These are phyloP conservation scores for Hirundichthys speculiger DNA, from an alignment of 2,113 vertebrate species.

Conservation along the genomic window DNA sequence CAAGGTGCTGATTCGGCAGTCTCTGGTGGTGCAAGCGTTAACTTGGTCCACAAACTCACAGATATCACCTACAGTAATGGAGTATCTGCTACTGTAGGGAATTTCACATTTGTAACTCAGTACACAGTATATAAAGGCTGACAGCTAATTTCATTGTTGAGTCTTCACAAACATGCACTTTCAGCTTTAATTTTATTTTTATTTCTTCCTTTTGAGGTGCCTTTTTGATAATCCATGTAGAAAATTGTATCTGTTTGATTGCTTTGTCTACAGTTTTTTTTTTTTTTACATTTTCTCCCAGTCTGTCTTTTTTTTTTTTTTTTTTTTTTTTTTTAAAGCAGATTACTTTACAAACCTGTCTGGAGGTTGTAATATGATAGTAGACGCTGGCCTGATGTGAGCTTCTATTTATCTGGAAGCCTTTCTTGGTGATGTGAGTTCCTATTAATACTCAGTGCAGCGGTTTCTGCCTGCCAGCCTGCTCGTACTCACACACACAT, in stretches of 20 bases:
- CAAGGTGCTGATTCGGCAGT: constrained; percentile 33
- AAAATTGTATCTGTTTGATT: neutral
- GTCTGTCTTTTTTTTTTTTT: neutral
- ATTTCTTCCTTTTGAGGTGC: too few relatives aligned
- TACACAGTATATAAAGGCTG: too few relatives aligned
- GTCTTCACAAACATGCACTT: too few relatives aligned
- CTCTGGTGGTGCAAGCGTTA: neutral
- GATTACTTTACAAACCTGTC: constrained; percentile 21
- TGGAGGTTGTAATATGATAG: constrained; percentile 40
- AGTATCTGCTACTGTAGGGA: neutral
- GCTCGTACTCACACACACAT: neutral
- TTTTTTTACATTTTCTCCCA: neutral
- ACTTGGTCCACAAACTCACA: constrained; percentile 4
- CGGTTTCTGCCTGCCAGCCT: constrained; percentile 41
- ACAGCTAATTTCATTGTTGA: too few relatives aligned
- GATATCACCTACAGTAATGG: neutral
- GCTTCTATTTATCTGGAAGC: constrained; percentile 56
- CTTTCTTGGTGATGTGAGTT: constrained; percentile 54
- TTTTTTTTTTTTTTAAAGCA: neutral
- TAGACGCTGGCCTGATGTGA: constrained; percentile 42
- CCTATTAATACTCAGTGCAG: constrained; percentile 63
- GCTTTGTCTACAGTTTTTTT: neutral
- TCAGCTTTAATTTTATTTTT: too few relatives aligned
- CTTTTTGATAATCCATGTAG: constrained; percentile 7
- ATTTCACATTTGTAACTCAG: too few relatives aligned